A percentile compares a stretch with the other conserved stretches of the same genome.
Conservation (phyloP, 2,113 vertebrate species). For the Anolis carolinensis region DNA sequence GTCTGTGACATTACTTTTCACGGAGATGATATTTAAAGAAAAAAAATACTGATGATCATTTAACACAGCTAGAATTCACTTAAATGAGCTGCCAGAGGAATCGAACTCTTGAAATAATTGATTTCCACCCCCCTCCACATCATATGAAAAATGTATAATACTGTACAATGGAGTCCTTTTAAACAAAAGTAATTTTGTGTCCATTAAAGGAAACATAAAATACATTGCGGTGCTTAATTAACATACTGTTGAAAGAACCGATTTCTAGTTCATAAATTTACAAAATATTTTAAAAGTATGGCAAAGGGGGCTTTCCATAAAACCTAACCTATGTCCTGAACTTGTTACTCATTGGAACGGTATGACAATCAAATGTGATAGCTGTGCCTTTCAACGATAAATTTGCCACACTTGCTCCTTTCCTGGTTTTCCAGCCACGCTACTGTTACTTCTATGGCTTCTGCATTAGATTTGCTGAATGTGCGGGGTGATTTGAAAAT, state of each 20-base stretch:
- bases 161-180: slow-evolving; percentile 69
- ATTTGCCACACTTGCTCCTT: slow-evolving; percentile 49
- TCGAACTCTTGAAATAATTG: slow-evolving; percentile 79
- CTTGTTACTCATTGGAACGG: slow-evolving; percentile 28
- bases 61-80: slow-evolving; percentile 78
- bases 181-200: slow-evolving; percentile 78
- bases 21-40: slow-evolving; percentile 71
- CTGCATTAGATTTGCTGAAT: slow-evolving; percentile 64
- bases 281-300: slow-evolving; percentile 53
- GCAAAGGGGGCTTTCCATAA: slow-evolving; percentile 45
- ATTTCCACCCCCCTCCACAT: slow-evolving; percentile 64
- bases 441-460: slow-evolving; percentile 17
- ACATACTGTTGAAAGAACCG: slow-evolving; percentile 56
- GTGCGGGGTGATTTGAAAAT: slow-evolving; percentile 75
- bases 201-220: slow-evolving; percentile 79
- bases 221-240: slow-evolving; percentile 69
- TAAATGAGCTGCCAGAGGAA: slow-evolving; percentile 76
- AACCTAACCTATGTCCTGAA: slow-evolving; percentile 45
- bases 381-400: background rate
- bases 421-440: slow-evolving; percentile 52
- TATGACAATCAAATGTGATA: slow-evolving; percentile 22
- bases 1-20: slow-evolving; percentile 67
- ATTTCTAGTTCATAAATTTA: slow-evolving; percentile 69
- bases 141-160: slow-evolving; percentile 76
- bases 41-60: slow-evolving; percentile 72